Base-by-base conservation (phyloP, 2,113 vertebrate species). In the Chloropsis hardwickii region DNA sequence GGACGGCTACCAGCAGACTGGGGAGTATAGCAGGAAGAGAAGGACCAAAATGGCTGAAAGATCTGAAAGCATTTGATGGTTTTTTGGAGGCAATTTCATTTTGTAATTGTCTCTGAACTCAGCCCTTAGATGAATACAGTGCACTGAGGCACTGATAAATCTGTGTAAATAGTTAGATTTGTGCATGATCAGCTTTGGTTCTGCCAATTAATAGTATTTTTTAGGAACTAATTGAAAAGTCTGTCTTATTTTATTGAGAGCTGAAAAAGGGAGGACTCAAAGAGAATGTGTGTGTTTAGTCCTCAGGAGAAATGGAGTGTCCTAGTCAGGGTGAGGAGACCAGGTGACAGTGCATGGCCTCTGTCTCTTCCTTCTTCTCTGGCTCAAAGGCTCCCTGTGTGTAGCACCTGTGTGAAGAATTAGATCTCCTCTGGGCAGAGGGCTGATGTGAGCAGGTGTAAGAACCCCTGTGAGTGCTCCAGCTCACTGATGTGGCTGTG, bases 1-100 rank as follows among this genome's bases (percentile, higher is more conserved):
- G 53, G 31, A 60, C 0, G 1, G 23, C 7, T 71, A 12, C 8
- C 11, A 28, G 37, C 0, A 0, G 28, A 20, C n/a, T 65, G 45
- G 17, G 24, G 77, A 56, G 45, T 44, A 65, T 37, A 77, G 31
- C 60, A 81, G 65, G 51, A 66, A 29, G 31, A 58, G 50, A 33
- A 70, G 39, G 35, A 73, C 56, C 54, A 61, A 86, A 69, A 54
- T 64, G 60, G 12, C 37, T 80, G 57, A 39, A 16, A 76, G 56
- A 56, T 33, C 31, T 33, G 24, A 54, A 72, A 81, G 18, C 35
- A 19, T 50, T 66, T 71, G 37, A 9, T 31, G 39, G 7, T 53
- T 53, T 60, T 48, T 31, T 58, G 51, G 65, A 70, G 58, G 20
- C 62, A 28, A 0, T 28, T 11, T 25, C 9, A 58, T 79, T 54